A percentile compares a stretch with the other conserved stretches of the same genome.
These are phyloP conservation scores for Amblyopsis rosae DNA, from an alignment of 2,113 vertebrate species.

Conservation along the genomic window DNA sequence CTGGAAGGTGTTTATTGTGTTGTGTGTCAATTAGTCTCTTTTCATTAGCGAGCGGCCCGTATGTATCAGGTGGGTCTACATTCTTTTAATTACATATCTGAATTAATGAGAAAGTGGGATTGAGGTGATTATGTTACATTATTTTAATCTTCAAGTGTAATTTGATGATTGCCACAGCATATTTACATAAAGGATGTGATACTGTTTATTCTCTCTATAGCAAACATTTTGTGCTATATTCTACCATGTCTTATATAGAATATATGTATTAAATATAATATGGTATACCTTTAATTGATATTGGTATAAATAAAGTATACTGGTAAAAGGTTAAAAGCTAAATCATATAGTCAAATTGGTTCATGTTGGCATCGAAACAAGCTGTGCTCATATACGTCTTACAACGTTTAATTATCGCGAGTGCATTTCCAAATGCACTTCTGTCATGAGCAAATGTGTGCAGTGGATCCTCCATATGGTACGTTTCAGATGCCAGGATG, in stretches of 20 bases:
- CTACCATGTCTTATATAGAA: no score
- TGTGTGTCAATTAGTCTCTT: no score
- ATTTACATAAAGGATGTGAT: no score
- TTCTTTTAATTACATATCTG: not conserved
- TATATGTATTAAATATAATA: no score
- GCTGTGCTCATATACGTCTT: not conserved
- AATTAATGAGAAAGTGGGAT: not conserved
- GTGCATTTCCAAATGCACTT: not conserved
- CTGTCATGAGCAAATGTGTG: not conserved
- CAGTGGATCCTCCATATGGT: constrained; percentile 17
- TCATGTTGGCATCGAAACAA: not conserved
- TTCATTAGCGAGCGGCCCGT: no score
- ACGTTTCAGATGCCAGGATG: constrained; percentile 6
- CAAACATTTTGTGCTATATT: not conserved
- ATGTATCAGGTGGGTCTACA: not conserved
- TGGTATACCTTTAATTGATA: not conserved
- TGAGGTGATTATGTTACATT: no score
- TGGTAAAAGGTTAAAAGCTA: not conserved
- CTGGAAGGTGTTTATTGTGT: no score
- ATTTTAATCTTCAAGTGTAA: no score
- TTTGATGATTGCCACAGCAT: no score
- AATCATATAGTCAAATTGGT: not conserved
- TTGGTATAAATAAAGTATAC: not conserved
- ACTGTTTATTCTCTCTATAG: not conserved
- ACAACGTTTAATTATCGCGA: not conserved